These are phyloP conservation scores for Leptocoma aspasia DNA, from an alignment of 2,113 vertebrate species.

Conservation along the genomic window DNA sequence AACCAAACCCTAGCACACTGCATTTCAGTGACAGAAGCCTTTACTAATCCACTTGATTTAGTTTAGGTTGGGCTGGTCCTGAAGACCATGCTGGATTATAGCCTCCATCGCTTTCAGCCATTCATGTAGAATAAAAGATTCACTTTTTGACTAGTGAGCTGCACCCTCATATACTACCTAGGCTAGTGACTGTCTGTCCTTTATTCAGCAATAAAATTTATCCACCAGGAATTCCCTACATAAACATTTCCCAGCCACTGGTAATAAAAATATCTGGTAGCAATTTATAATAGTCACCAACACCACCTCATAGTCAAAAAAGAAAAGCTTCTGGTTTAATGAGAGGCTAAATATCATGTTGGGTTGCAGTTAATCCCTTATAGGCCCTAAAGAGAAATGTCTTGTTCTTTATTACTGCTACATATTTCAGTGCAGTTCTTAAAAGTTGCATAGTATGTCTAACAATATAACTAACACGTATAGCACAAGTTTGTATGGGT, in stretches of 20 bases:
- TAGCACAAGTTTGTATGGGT: rapidly evolving
- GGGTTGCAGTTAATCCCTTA: neutral
- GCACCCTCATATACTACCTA: neutral
- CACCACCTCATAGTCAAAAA: neutral
- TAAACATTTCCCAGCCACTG: neutral
- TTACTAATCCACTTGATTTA: neutral
- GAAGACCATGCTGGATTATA: neutral
- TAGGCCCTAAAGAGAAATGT: neutral
- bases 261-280: neutral
- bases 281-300: neutral
- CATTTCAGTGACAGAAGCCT: neutral
- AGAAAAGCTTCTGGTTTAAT: neutral
- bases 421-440: neutral
- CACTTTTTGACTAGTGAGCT: neutral
- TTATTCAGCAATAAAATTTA: neutral
- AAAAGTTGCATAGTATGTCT: neutral
- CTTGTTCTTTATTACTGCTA: neutral
- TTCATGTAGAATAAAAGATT: neutral
- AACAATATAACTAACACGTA: neutral
- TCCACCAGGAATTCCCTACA: neutral
- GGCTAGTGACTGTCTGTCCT: neutral
- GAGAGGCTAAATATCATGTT: neutral
- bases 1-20: neutral
- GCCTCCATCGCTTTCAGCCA: neutral
- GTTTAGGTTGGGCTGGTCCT: neutral